phyloP scores from a whole-genome alignment of 2,797 vertebrate genomes.

The Amblyopsis hoosieri region DNA sequence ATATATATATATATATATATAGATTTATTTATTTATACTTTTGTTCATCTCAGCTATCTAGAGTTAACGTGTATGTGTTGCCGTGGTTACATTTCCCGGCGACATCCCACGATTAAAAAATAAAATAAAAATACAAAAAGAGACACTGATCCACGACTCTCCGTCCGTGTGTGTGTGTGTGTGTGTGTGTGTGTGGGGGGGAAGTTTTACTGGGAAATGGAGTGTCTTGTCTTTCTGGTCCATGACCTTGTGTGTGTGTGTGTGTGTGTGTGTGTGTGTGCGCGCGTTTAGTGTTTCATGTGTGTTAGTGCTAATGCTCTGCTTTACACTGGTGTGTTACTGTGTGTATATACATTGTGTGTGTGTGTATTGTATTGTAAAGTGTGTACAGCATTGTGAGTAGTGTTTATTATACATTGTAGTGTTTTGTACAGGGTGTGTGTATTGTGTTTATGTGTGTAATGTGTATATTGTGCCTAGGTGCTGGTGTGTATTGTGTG shows the following conservation, averaged over 20 bases:
- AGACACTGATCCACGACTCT: conserved; percentile 64
- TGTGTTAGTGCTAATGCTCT: too few species aligned
- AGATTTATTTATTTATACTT: conserved; percentile 78
- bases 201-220: background rate
- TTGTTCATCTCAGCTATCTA: conserved; percentile 65
- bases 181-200: conserved; percentile 13
- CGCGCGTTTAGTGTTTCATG: background rate
- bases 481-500: too few species aligned
- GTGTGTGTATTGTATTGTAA: background rate
- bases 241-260: conserved; percentile 3
- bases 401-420: conserved; percentile 4
- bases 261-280: background rate
- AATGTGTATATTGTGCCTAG: background rate
- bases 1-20: conserved; percentile 73
- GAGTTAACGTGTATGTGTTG: conserved; percentile 58
- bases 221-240: conserved; percentile 13
- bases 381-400: background rate
- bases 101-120: conserved; percentile 60
- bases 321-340: background rate
- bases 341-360: conserved; percentile 4
- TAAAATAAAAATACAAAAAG: conserved; percentile 56
- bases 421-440: background rate
- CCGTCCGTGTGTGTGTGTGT: conserved; percentile 60
- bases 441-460: too few species aligned
- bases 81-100: conserved; percentile 61